Evolutionary conservation across 2,888 invertebrate species (phyloP).

Genomic region (Watsonalla cultraria): DNA sequence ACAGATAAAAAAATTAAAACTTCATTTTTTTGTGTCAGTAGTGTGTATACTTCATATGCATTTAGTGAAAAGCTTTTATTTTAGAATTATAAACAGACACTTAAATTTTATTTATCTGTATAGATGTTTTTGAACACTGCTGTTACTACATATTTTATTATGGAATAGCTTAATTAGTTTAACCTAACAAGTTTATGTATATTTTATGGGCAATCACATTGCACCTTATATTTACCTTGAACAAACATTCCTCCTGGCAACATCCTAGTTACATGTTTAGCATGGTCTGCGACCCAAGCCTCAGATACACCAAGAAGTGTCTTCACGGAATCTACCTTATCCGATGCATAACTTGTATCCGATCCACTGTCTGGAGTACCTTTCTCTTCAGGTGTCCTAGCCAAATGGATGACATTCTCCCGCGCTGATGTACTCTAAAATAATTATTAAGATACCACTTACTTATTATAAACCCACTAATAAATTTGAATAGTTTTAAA

Average conservation of each 20-base stretch:
- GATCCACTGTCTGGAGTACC: conserved; percentile 41
- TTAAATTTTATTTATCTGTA: too few species aligned
- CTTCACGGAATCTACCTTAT: conserved; percentile 56
- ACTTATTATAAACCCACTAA: neutral
- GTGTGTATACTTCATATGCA: too few species aligned
- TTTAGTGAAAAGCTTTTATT: too few species aligned
- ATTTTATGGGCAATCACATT: neutral
- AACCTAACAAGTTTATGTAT: neutral
- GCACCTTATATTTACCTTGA: conserved; percentile 74
- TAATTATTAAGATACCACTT: conserved; percentile 9
- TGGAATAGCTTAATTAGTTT: too few species aligned
- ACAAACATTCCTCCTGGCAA: conserved; percentile 93
- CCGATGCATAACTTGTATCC: conserved; percentile 48
- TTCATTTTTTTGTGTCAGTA: too few species aligned
- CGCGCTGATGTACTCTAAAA: conserved; percentile 81
- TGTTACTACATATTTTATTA: too few species aligned
- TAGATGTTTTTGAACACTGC: too few species aligned
- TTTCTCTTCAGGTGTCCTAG: conserved; percentile 84
- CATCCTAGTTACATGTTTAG: conserved; percentile 92
- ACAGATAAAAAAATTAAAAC: too few species aligned
- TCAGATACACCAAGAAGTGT: conserved; percentile 80
- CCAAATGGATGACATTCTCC: conserved; percentile 88
- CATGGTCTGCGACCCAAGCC: conserved; percentile 87
- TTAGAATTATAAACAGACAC: too few species aligned
- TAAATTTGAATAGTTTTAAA: neutral